These are phyloP conservation scores for Caenorhabditis tropicalis DNA, from an alignment of 1,140 invertebrate genomes.

Conservation along the genomic window DNA sequence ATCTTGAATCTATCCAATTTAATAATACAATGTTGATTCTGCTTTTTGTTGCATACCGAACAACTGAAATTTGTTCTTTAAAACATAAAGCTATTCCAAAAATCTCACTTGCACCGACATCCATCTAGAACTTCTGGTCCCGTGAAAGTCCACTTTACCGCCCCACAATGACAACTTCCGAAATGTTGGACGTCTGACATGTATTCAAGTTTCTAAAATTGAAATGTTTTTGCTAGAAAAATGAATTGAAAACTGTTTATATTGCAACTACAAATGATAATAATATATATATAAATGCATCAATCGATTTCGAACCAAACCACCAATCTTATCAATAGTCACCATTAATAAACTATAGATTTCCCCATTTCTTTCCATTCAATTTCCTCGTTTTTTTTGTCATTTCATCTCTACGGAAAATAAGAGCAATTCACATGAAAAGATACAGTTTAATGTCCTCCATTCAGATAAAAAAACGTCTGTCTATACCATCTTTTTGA, in stretches of 20 bases:
- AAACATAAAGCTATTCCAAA: constrained; percentile 43
- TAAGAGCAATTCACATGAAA: constrained; percentile 27
- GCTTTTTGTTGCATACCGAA: constrained; percentile 75
- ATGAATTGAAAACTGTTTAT: background rate
- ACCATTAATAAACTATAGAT: background rate
- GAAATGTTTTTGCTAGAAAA: no score
- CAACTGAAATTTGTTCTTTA: constrained; percentile 72
- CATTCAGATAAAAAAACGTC: background rate
- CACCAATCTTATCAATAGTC: constrained; percentile 15
- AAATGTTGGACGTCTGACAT: constrained; percentile 69
- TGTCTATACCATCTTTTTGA: constrained; percentile 39
- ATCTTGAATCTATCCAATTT: constrained; percentile 74
- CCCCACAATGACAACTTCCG: constrained; percentile 76
- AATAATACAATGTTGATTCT: constrained; percentile 75
- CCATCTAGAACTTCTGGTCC: constrained; percentile 72
- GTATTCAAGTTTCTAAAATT: background rate
- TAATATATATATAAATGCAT: background rate
- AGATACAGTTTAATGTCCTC: constrained; percentile 18
- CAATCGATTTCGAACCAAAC: background rate
- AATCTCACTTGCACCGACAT: constrained; percentile 74
- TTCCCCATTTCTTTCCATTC: background rate
- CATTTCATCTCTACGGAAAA: background rate
- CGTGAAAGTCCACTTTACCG: constrained; percentile 73
- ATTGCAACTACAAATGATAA: background rate
- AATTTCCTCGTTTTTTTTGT: background rate